Evolutionary conservation across 2,113 vertebrate species (phyloP).

Genomic region (Dermatemys mawii): DNA sequence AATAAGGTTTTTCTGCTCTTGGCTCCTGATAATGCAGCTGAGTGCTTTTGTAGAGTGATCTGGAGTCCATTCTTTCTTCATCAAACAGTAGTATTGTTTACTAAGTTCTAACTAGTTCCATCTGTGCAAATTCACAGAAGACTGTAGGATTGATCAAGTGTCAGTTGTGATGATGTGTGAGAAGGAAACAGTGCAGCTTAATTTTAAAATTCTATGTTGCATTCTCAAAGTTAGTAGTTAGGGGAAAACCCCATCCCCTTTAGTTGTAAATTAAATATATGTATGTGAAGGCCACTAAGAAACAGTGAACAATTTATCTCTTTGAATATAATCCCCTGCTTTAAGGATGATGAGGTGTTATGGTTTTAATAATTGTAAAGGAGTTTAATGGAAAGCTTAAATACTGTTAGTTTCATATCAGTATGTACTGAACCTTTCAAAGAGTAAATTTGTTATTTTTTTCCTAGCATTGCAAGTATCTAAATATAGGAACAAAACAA

Average conservation of each 20-base stretch:
- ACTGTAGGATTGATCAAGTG: too few species aligned
- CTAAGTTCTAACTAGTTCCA: not conserved
- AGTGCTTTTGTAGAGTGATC: not conserved
- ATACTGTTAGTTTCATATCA: constrained; percentile 31
- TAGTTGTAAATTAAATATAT: not conserved
- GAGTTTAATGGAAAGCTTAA: not conserved
- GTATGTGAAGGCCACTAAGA: too few species aligned
- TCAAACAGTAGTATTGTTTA: not conserved
- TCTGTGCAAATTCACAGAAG: not conserved
- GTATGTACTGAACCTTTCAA: not conserved
- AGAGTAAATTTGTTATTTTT: constrained; percentile 17
- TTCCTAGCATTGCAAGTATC: constrained; percentile 46
- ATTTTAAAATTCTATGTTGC: not conserved
- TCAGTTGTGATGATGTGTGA: not conserved
- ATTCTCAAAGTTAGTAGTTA: not conserved
- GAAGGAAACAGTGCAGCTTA: not conserved
- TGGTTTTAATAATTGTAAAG: too few species aligned
- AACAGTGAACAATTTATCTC: not conserved
- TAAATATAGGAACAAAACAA: too few species aligned
- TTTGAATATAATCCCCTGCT: not conserved
- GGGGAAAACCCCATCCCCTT: not conserved
- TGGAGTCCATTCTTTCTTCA: not conserved
- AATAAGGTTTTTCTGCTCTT: not conserved
- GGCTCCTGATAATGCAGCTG: not conserved
- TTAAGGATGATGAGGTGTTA: not conserved